Evolutionary conservation across 2,113 vertebrate genomes (phyloP).

Genomic region (Heterotis niloticus): DNA sequence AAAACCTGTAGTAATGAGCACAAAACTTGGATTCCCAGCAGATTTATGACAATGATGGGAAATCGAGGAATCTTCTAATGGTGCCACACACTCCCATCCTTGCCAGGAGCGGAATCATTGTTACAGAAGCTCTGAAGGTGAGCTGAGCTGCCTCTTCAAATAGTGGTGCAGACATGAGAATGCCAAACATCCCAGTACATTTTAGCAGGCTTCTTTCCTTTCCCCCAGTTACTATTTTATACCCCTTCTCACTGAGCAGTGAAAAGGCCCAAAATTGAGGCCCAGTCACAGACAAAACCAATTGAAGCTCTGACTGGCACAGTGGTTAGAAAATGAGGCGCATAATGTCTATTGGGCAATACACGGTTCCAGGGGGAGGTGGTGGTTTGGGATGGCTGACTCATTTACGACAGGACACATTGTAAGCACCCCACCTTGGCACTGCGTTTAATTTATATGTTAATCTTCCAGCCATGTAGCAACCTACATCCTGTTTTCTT

Average conservation of each 20-base stretch:
- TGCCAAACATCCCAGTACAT: neutral
- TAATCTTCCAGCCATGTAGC: conserved; percentile 38
- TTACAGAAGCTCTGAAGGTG: neutral
- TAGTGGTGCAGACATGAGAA: neutral
- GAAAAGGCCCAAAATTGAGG: conserved; percentile 18
- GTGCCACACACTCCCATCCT: too few species aligned
- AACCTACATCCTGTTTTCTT: conserved; percentile 25
- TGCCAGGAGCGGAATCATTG: neutral
- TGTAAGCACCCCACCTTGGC: conserved; percentile 29
- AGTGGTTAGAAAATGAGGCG: conserved; percentile 32
- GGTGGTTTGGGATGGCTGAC: conserved; percentile 33
- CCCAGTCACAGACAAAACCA: conserved; percentile 19
- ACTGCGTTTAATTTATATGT: conserved; percentile 48
- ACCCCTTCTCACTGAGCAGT: neutral
- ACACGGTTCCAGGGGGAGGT: neutral
- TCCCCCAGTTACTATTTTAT: conserved; percentile 8
- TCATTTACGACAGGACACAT: conserved; percentile 42
- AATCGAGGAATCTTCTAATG: too few species aligned
- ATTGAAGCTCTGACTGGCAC: conserved; percentile 29
- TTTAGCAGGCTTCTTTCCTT: neutral
- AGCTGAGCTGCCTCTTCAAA: neutral
- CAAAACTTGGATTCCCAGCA: too few species aligned
- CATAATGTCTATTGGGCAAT: conserved; percentile 25
- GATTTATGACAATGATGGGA: too few species aligned
- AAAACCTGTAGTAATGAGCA: too few species aligned